Evolutionary conservation across 2,888 invertebrate genomes (phyloP), one percentile per base, ranked within the genome.

Genomic region (Conistra vaccinii): DNA sequence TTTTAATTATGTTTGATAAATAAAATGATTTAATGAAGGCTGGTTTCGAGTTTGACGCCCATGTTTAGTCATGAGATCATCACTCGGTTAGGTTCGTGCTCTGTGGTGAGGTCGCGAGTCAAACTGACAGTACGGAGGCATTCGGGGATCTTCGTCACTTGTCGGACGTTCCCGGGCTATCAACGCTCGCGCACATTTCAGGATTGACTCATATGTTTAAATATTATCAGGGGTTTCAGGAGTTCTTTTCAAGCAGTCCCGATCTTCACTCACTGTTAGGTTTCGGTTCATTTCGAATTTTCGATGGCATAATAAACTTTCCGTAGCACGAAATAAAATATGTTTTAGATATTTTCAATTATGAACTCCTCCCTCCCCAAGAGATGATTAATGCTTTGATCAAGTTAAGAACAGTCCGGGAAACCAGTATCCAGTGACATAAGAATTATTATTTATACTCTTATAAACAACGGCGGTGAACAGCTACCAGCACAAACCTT

Each of bases 61-160:
- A 62, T 81, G 1, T 5, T 73, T 58, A 58, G 51, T 73, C 61
- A 81, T 53, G 61, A 61, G 61, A 48, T 76, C 76, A 55, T 55
- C 14, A 48, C 48, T 23, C 76, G 61, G 48, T 23, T 76, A 57
- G 81, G 48, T 74, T n/a, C n/a, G n/a, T n/a, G n/a, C n/a, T n/a
- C n/a, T n/a, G n/a, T n/a, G n/a, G 48, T 23, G 81, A 57, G 81
- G 48, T 74, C 55, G 61, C 81, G 55, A 81, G 6, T 57, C 39
- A 23, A 74, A 81, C 75, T 81, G 45, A 23, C 75, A 48, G 12
- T 10, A 32, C 6, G 20, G 61, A 45, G 39, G 14, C 9, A 48
- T 7, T 80, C 53, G 39, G 35, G 45, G 5, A n/a, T 32, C 23
- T 39, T 48, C 81, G 60, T 35, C n/a, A 39, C 14, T 12, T 32